Evolutionary conservation across 2,888 invertebrate species (phyloP), one percentile per base, ranked within the genome.

Genomic region (Philonicus albiceps): DNA sequence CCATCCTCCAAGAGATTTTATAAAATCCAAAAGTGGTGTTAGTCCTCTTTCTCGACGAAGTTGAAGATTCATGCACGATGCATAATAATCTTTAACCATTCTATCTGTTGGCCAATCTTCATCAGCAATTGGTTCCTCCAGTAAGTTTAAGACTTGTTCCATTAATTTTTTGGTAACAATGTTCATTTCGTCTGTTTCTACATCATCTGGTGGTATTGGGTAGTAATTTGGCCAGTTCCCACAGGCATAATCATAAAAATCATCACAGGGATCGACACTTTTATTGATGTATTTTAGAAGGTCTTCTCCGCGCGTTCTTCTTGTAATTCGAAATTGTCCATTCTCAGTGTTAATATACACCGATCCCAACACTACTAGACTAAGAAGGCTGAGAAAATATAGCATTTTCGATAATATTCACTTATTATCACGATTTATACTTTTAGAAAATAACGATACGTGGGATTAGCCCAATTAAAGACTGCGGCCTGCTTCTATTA

Each of bases 191-290:
- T 22, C 19, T 11, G 64, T 22, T 19, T 64, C 64, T 11, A 64
- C 64, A 64, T 55, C 11, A 37, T 83, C 81, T 6, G 55, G n/a
- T 0, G 64, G 34, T 4, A 83, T 83, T 7, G 81, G 81, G 11
- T 83, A 7, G 34, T 64, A 83, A 31, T 64, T 37, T 16, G 34
- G 37, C 81, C 81, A 83, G 22, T 83, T 31, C 3, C 81, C 81
- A 11, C 81, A 83, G 5, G 81, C 81, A 13, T 43, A 83, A 11
- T 83, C 34, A 37, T 83, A 83, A 34, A 83, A 83, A 83, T 83
- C 81, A 34, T 64, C 81, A 37, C 81, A 83, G 0, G 81, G 81
- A 49, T 83, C 34, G 30, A 83, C 64, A 37, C 30, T 83, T 19
- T 37, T 16, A 37, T 83, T 34, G 13, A 83, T 83, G 13, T 83